Conservation (phyloP, 2,797 vertebrate species). For the Streptopelia turtur region DNA sequence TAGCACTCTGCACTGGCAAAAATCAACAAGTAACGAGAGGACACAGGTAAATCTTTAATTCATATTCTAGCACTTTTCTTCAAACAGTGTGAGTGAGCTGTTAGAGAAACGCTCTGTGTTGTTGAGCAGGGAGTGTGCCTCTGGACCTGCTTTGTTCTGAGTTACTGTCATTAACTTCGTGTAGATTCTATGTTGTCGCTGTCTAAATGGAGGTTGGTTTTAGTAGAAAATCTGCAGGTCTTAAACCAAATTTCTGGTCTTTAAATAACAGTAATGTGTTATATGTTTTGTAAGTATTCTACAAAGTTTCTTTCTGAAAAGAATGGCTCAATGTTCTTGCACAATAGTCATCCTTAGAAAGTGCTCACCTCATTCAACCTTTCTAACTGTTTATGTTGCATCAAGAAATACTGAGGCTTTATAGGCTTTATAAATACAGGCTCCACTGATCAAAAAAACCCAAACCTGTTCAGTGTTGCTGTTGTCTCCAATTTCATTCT, state of each 20-base stretch:
- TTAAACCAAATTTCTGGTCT: conserved; percentile 5
- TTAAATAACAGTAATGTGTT: not conserved
- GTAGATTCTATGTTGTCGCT: conserved; percentile 34
- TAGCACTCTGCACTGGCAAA: conserved; percentile 45
- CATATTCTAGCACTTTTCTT: conserved; percentile 67
- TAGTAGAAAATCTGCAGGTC: not conserved
- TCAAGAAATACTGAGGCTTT: conserved; percentile 7
- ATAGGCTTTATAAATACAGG: not conserved
- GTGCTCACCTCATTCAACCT: not conserved
- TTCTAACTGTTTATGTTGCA: not conserved
- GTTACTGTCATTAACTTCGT: conserved; percentile 62
- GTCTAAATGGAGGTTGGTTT: not conserved
- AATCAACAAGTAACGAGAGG: conserved; percentile 61
- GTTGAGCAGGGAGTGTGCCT: conserved; percentile 31
- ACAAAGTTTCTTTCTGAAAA: conserved; percentile 21
- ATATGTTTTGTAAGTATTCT: not conserved
- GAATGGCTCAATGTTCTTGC: not conserved
- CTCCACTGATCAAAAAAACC: not conserved
- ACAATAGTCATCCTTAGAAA: not conserved
- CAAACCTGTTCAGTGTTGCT: not conserved
- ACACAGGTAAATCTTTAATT: conserved; percentile 78
- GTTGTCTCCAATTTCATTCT: not conserved
- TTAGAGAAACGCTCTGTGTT: conserved; percentile 16
- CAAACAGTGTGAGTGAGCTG: not conserved
- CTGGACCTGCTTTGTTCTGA: conserved; percentile 34